phyloP scores from a whole-genome alignment of 2,888 invertebrate genomes.

The Zele albiditarsus region DNA sequence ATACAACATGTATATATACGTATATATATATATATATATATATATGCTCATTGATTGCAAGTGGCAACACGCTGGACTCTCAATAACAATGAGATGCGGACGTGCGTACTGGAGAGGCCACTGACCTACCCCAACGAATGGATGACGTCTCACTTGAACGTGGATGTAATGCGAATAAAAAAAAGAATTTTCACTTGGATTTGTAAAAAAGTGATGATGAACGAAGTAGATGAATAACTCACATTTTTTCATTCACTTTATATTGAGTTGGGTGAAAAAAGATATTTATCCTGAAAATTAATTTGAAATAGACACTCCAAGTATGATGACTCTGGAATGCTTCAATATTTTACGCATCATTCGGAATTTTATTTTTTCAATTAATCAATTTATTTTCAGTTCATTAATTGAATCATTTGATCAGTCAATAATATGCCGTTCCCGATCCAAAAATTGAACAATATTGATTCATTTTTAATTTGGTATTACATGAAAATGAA shows the following conservation, averaged over 20 bases:
- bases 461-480: no score
- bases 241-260: background rate
- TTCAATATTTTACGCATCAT: no score
- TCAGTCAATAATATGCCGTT: no score
- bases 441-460: no score
- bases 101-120: constrained; percentile 42
- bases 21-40: background rate
- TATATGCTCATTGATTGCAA: constrained; percentile 11
- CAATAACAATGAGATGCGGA: constrained; percentile 22
- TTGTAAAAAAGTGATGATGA: background rate
- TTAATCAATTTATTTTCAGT: no score
- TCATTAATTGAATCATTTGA: no score
- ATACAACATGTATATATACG: background rate
- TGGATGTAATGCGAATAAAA: constrained; percentile 2
- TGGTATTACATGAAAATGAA: no score
- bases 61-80: constrained; percentile 18
- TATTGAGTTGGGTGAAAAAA: background rate
- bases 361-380: no score
- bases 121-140: constrained; percentile 49
- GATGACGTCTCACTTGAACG: constrained; percentile 44
- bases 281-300: no score
- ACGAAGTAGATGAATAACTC: background rate
- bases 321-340: no score
- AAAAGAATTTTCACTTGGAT: background rate
- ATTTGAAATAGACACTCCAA: no score